A percentile compares a stretch with the other conserved stretches of the same genome.
phyloP scores from a whole-genome alignment of 2,797 vertebrate species.

The Myotis pilosus region DNA sequence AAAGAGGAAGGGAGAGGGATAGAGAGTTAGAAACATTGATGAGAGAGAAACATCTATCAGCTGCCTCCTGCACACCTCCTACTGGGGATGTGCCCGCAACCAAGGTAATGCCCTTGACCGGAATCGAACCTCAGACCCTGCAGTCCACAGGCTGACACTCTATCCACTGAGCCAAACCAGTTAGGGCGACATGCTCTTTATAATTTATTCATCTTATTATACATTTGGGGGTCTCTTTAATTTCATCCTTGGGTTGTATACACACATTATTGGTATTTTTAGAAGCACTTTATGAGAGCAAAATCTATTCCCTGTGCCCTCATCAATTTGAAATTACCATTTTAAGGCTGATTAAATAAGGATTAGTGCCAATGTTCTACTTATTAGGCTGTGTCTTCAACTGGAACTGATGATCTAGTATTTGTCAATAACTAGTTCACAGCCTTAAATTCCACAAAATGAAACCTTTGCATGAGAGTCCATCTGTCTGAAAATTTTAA shows the following conservation, averaged over 20 bases:
- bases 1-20: too few species aligned
- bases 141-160: too few species aligned
- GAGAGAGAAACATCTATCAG: too few species aligned
- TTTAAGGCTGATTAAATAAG: conserved; percentile 90
- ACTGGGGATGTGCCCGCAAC: too few species aligned
- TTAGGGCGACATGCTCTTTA: background rate
- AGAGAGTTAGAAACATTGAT: too few species aligned
- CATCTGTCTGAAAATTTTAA: conserved; percentile 83
- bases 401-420: conserved; percentile 88
- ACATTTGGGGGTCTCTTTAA: conserved; percentile 75
- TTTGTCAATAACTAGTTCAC: conserved; percentile 88
- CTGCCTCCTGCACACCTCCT: too few species aligned
- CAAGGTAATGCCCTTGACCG: too few species aligned
- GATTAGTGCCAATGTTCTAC: conserved; percentile 90
- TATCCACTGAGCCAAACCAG: too few species aligned
- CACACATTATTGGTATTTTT: conserved; percentile 82
- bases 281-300: conserved; percentile 85
- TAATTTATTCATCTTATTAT: conserved; percentile 67
- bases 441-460: conserved; percentile 83
- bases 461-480: conserved; percentile 82
- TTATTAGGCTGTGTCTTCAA: conserved; percentile 88
- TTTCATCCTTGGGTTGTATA: conserved; percentile 82
- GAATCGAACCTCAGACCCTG: too few species aligned
- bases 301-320: conserved; percentile 87
- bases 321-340: conserved; percentile 89